Conservation (phyloP, 2,888 invertebrate genomes). For the Pemphredon lugubris region DNA sequence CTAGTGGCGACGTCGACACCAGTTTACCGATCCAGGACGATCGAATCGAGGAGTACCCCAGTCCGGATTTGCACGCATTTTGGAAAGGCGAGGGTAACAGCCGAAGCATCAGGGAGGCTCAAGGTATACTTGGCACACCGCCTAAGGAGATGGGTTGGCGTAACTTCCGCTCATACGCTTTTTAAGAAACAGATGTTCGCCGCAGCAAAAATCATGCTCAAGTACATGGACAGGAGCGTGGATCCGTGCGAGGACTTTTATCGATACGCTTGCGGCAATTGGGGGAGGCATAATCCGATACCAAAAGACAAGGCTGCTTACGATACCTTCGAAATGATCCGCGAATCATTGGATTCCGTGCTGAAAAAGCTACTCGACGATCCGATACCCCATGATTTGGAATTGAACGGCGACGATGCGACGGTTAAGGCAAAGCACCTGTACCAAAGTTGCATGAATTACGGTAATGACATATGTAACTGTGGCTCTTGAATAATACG, state of each 20-base stretch:
- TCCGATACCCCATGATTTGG: constrained; percentile 69
- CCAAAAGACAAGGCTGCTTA: constrained; percentile 94
- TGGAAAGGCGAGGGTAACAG: constrained; percentile 84
- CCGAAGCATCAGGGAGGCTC: constrained; percentile 84
- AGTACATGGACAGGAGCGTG: constrained; percentile 87
- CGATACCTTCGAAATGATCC: constrained; percentile 94
- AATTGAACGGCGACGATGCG: constrained; percentile 83
- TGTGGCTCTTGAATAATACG: too few species aligned
- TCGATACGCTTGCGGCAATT: constrained; percentile 93
- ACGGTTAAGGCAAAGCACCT: constrained; percentile 91
- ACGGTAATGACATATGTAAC: constrained; percentile 79
- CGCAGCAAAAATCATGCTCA: constrained; percentile 86
- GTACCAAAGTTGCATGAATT: constrained; percentile 94
- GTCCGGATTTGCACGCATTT: constrained; percentile 78
- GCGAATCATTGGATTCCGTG: constrained; percentile 89
- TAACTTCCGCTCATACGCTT: constrained; percentile 51
- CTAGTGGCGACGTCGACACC: constrained; percentile 39
- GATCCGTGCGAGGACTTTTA: constrained; percentile 93
- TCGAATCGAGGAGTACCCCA: constrained; percentile 9
- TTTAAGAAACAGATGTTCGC: constrained; percentile 51
- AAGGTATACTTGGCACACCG: constrained; percentile 75
- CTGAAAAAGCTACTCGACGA: constrained; percentile 86
- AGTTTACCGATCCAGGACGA: constrained; percentile 42
- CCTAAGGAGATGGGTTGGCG: constrained; percentile 9
- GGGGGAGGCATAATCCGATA: constrained; percentile 91